These are phyloP conservation scores for Bolinopsis microptera DNA, from an alignment of 37 sponge, comb jelly and placozoan species.

Conservation along the genomic window DNA sequence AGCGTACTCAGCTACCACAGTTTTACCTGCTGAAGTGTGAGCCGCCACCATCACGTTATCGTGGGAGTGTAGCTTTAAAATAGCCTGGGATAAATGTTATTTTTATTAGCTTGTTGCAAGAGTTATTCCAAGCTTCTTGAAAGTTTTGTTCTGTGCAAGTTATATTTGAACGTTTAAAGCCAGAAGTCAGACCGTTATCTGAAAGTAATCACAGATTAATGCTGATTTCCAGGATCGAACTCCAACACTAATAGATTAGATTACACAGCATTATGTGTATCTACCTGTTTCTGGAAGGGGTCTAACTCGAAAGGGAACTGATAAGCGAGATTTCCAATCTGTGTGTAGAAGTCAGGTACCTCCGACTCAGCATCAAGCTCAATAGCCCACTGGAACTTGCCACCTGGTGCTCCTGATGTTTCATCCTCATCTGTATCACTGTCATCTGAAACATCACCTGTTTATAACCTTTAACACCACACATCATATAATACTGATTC, in stretches of 20 bases:
- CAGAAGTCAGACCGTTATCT: no score
- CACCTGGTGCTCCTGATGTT: neutral
- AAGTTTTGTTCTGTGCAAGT: no score
- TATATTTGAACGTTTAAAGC: no score
- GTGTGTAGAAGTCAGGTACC: conserved; percentile 41
- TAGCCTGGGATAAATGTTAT: no score
- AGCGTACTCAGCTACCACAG: conserved; percentile 99
- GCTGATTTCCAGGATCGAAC: no score
- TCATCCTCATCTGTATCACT: neutral
- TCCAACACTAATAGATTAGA: no score
- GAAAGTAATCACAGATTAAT: no score
- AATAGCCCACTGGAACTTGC: conserved; percentile 44
- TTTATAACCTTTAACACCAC: neutral
- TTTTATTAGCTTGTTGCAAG: no score
- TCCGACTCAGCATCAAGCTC: conserved; percentile 44
- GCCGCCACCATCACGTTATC: conserved; percentile 98
- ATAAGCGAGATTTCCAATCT: conserved; percentile 31
- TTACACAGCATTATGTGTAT: no score
- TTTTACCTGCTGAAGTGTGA: conserved; percentile 97
- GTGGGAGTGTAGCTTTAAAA: conserved; percentile 78
- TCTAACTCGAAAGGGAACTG: conserved; percentile 90
- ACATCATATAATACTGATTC: neutral
- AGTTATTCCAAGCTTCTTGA: no score
- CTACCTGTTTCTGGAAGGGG: conserved; percentile 83
- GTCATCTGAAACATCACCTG: neutral